phyloP scores from a whole-genome alignment of 2,888 invertebrate genomes.

The Antheraea assamensis region DNA sequence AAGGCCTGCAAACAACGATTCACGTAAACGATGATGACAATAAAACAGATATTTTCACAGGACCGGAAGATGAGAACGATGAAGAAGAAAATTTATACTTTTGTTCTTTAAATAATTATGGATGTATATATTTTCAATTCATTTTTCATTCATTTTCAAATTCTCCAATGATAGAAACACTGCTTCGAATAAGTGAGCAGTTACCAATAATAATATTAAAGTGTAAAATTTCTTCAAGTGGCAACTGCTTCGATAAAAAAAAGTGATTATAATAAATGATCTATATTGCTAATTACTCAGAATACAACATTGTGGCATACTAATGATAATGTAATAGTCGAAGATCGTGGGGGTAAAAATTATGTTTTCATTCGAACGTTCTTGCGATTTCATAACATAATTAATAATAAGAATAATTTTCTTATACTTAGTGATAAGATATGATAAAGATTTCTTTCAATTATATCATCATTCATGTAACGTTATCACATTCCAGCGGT shows the following conservation, averaged over 20 bases:
- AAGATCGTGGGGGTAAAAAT: not conserved
- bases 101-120: no score
- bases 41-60: no score
- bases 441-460: not conserved
- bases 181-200: no score
- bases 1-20: no score
- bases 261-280: not conserved
- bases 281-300: not conserved
- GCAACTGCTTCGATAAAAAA: not conserved
- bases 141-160: no score
- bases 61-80: no score
- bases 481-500: not conserved
- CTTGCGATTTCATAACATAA: constrained; percentile 1
- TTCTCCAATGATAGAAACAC: no score
- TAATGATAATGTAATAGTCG: not conserved
- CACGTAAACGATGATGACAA: no score
- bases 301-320: not conserved
- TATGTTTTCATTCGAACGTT: not conserved
- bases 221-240: no score
- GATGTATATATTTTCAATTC: no score
- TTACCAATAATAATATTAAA: no score
- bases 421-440: not conserved
- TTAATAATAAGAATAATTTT: not conserved
- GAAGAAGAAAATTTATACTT: no score
- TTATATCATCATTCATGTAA: constrained; percentile 1